Conservation (phyloP, 2,797 vertebrate species). For the Platalea minor region DNA sequence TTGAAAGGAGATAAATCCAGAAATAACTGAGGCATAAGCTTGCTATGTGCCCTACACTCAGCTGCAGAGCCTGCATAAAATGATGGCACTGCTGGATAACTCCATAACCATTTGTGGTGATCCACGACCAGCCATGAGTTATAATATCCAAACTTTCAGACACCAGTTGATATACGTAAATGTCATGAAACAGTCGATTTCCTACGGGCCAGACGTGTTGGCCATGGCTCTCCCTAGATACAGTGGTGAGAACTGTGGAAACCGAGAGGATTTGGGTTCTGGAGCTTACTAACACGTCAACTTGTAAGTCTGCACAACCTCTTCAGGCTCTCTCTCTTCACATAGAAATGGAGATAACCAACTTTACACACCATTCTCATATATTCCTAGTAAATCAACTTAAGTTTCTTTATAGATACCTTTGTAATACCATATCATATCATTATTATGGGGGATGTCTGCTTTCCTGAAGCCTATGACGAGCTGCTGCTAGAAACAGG, state of each 20-base stretch:
- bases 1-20: neutral
- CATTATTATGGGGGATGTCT: neutral
- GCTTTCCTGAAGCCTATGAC: neutral
- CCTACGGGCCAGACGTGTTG: neutral
- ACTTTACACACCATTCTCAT: neutral
- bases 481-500: neutral
- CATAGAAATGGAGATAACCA: neutral
- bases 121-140: neutral
- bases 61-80: neutral
- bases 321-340: neutral
- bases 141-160: neutral
- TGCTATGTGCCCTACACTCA: neutral
- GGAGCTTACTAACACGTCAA: neutral
- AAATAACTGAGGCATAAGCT: neutral
- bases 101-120: neutral
- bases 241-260: neutral
- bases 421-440: neutral
- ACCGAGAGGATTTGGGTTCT: neutral
- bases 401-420: neutral
- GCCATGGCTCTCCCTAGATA: rapidly evolving
- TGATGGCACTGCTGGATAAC: neutral
- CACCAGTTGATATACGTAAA: neutral
- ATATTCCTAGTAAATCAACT: neutral
- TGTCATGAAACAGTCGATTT: neutral
- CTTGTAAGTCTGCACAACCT: neutral